Evolutionary conservation across 2,113 vertebrate species (phyloP).

Genomic region (Halcyon senegalensis): DNA sequence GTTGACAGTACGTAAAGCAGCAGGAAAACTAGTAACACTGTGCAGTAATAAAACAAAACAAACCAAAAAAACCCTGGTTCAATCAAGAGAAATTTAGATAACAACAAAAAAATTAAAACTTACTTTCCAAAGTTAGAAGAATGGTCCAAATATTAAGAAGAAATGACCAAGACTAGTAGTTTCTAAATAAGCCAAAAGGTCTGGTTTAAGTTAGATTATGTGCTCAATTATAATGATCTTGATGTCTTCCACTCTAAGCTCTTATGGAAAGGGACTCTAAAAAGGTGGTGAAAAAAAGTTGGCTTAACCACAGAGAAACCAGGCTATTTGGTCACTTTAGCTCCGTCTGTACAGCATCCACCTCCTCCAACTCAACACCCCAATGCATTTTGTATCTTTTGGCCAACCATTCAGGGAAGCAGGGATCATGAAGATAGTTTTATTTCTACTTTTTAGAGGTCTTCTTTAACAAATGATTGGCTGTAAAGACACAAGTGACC

Average conservation of each 20-base stretch:
- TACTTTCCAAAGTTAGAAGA: background rate
- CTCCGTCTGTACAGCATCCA: background rate
- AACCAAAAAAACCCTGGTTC: background rate
- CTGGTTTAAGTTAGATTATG: background rate
- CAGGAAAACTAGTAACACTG: background rate
- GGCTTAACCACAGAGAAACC: background rate
- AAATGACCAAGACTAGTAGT: background rate
- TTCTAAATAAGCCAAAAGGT: background rate
- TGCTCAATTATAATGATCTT: background rate
- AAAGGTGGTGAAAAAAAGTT: background rate
- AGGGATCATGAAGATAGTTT: background rate
- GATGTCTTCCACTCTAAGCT: background rate
- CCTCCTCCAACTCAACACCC: background rate
- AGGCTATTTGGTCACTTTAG: background rate
- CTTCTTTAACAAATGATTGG: background rate
- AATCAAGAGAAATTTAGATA: background rate
- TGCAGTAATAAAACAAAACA: background rate
- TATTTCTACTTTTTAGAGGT: background rate
- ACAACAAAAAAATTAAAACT: background rate
- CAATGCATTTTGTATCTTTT: background rate
- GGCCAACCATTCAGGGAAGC: background rate
- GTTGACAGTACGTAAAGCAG: background rate
- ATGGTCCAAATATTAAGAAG: background rate
- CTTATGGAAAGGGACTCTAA: too few relatives aligned
- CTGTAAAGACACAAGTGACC: fast-evolving